phyloP scores from a whole-genome alignment of 2,797 vertebrate species.

The Nannoperca obscura region DNA sequence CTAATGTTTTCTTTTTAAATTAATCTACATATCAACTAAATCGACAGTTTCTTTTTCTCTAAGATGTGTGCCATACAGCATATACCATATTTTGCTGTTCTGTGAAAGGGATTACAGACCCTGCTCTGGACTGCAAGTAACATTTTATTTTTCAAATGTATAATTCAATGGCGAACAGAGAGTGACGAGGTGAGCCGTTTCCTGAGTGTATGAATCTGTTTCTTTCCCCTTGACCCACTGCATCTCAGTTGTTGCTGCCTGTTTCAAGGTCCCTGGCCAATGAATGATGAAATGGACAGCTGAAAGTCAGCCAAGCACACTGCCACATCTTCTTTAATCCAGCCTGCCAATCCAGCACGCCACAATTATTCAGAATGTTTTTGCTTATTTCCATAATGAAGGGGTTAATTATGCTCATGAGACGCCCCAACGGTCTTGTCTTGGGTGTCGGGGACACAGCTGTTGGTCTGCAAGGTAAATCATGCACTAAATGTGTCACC shows the following conservation, averaged over 20 bases:
- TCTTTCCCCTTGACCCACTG: conserved; percentile 49
- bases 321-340: conserved; percentile 79
- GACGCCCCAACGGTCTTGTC: conserved; percentile 82
- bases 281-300: conserved; percentile 65
- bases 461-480: conserved; percentile 88
- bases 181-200: conserved; percentile 18
- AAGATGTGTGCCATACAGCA: not conserved
- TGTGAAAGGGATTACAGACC: conserved; percentile 10
- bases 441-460: conserved; percentile 86
- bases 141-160: conserved; percentile 25
- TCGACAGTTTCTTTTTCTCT: not conserved
- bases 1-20: conserved; percentile 10
- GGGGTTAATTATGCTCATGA: conserved; percentile 86
- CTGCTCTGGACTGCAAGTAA: not conserved
- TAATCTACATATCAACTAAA: not conserved
- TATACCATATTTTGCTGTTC: not conserved
- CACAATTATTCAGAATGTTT: conserved; percentile 78
- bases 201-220: conserved; percentile 25
- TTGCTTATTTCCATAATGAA: conserved; percentile 87
- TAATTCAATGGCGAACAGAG: not conserved
- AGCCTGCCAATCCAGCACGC: conserved; percentile 43
- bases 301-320: conserved; percentile 72
- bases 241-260: conserved; percentile 38
- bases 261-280: conserved; percentile 61
- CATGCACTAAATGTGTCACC: conserved; percentile 87